These are phyloP conservation scores for Nephotettix cincticeps DNA, from an alignment of 1,140 invertebrate species.

Conservation along the genomic window DNA sequence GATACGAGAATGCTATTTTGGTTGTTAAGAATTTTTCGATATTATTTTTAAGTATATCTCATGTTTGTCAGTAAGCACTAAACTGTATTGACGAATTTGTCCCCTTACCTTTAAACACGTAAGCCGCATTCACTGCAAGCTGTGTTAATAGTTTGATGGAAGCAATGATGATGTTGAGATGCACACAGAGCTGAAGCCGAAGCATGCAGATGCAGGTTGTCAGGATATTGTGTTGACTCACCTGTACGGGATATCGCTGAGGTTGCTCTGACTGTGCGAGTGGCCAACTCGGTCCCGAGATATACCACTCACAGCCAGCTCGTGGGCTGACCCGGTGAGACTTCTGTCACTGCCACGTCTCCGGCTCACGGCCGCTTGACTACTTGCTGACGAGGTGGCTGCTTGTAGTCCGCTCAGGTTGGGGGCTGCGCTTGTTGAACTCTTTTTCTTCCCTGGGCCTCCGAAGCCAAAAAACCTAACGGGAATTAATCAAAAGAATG, in stretches of 20 bases:
- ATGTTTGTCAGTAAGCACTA: no score
- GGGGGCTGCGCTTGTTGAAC: constrained; percentile 61
- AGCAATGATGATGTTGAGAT: no score
- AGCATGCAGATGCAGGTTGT: no score
- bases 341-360: constrained; percentile 77
- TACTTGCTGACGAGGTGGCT: constrained; percentile 37
- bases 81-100: no score
- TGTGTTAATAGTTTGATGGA: no score
- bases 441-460: constrained; percentile 76
- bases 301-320: constrained; percentile 67
- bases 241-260: constrained; percentile 76
- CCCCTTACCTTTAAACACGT: no score
- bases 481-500: no score
- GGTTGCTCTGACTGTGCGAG: constrained; percentile 77
- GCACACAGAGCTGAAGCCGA: no score
- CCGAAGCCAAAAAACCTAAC: constrained; percentile 90
- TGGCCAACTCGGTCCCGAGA: constrained; percentile 63
- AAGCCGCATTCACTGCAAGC: no score
- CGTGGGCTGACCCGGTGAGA: constrained; percentile 76
- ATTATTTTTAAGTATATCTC: no score
- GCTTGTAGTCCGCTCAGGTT: constrained; percentile 34
- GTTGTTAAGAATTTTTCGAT: no score
- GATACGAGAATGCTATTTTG: no score
- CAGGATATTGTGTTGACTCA: constrained; percentile 44
- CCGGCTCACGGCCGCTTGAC: constrained; percentile 50